Percentiles rank a stretch among this genome's conserved stretches.
phyloP scores from a whole-genome alignment of 2,113 vertebrate genomes.

The Silurus meridionalis region DNA sequence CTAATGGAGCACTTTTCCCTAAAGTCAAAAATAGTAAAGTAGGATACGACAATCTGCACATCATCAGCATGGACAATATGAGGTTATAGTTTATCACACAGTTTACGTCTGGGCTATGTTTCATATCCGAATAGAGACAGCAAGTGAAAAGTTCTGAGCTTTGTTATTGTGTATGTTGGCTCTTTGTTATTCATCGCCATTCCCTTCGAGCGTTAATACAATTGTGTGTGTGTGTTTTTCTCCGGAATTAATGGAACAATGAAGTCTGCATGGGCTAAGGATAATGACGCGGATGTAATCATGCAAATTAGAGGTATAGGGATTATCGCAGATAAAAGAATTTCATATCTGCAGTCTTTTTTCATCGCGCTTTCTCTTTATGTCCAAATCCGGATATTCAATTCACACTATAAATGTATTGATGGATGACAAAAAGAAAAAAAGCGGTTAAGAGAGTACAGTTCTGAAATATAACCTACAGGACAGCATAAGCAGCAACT shows the following conservation, averaged over 20 bases:
- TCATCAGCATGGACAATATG: neutral
- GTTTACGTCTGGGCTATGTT: neutral
- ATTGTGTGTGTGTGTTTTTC: constrained; percentile 6
- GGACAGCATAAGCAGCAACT: constrained; percentile 58
- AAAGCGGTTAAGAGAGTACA: neutral
- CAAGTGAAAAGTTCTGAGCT: neutral
- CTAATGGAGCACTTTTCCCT: constrained; percentile 11
- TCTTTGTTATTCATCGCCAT: constrained; percentile 17
- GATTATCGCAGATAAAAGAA: constrained; percentile 53
- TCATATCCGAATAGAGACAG: neutral
- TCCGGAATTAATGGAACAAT: constrained; percentile 35
- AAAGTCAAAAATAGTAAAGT: constrained; percentile 8
- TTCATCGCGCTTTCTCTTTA: neutral
- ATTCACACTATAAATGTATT: constrained; percentile 37
- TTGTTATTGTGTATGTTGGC: neutral
- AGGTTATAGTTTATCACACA: neutral
- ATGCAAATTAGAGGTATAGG: constrained; percentile 48
- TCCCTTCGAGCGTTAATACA: constrained; percentile 9
- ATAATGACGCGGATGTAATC: constrained; percentile 53
- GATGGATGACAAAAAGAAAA: constrained; percentile 12
- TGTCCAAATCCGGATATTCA: neutral
- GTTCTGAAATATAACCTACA: constrained; percentile 50
- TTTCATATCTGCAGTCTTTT: neutral
- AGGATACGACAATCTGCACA: neutral
- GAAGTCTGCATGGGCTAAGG: constrained; percentile 29